These are phyloP conservation scores for Theodoxus fluviatilis DNA, from an alignment of 2,888 invertebrate genomes.

Conservation along the genomic window DNA sequence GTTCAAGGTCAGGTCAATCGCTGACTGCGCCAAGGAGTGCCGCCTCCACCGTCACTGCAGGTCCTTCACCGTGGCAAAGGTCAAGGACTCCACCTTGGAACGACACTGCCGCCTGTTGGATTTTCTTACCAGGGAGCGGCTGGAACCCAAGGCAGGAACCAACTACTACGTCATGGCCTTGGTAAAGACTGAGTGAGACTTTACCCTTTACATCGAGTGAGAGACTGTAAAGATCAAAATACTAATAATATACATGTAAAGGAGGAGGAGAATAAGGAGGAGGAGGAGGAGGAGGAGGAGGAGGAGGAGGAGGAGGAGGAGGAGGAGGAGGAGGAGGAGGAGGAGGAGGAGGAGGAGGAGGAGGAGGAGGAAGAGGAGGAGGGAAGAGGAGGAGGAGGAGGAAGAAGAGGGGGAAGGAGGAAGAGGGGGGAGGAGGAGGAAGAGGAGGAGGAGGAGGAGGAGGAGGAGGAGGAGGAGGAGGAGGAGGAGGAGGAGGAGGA, in stretches of 20 bases:
- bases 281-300: background rate
- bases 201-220: no score
- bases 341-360: background rate
- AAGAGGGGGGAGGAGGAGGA: background rate
- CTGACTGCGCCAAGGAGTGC: no score
- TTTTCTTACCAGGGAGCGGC: conserved; percentile 20
- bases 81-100: no score
- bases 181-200: no score
- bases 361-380: background rate
- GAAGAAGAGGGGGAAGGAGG: background rate
- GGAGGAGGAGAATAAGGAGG: background rate
- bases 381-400: background rate
- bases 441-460: background rate
- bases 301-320: background rate
- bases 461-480: conserved; percentile 1
- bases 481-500: background rate
- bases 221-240: no score
- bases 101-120: background rate
- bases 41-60: no score
- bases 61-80: no score
- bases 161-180: no score
- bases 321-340: background rate
- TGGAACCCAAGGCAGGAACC: no score
- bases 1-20: no score
- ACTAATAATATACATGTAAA: background rate